A percentile compares a stretch with the other conserved stretches of the same genome.
Conservation (phyloP, 2,888 invertebrate species). For the Meliscaeva auricollis region DNA sequence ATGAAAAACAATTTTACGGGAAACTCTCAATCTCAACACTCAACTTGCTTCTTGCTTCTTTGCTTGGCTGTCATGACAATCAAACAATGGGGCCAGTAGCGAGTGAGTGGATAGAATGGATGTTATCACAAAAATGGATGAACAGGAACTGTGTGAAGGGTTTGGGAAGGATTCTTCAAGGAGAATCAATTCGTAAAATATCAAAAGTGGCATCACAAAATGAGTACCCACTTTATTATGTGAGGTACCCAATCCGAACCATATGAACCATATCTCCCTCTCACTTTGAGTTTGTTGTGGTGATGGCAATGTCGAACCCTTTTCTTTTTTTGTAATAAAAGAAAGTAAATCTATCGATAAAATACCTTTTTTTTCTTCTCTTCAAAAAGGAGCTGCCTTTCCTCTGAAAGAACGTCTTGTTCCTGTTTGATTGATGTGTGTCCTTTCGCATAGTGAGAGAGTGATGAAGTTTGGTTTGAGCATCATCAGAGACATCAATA, state of each 20-base stretch:
- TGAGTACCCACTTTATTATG: conserved; percentile 68
- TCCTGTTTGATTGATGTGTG: conserved; percentile 31
- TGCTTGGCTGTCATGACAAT: conserved; percentile 63
- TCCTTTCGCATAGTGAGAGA: conserved; percentile 9
- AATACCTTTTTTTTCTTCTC: conserved; percentile 13
- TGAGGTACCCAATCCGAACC: background rate
- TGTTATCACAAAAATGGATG: conserved; percentile 54
- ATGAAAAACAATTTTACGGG: conserved; percentile 74
- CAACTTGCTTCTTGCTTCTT: too few relatives aligned
- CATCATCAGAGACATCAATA: conserved; percentile 24
- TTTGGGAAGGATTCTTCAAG: conserved; percentile 54
- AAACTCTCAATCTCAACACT: conserved; percentile 60
- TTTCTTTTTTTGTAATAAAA: conserved; percentile 10
- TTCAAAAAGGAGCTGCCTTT: background rate
- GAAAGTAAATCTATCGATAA: conserved; percentile 28
- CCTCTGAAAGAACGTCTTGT: background rate
- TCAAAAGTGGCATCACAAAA: conserved; percentile 66
- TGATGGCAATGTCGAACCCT: conserved; percentile 33
- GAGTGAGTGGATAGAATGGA: conserved; percentile 61
- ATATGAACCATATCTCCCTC: conserved; percentile 3
- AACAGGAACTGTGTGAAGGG: conserved; percentile 5
- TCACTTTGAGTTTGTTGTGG: conserved; percentile 12
- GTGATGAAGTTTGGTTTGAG: conserved; percentile 25
- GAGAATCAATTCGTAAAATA: conserved; percentile 62
- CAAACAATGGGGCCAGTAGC: conserved; percentile 51